A percentile compares a stretch with the other conserved stretches of the same genome.
Evolutionary conservation across 92 coral and sea anemone genomes (phyloP).

Genomic region (Montipora capitata): DNA sequence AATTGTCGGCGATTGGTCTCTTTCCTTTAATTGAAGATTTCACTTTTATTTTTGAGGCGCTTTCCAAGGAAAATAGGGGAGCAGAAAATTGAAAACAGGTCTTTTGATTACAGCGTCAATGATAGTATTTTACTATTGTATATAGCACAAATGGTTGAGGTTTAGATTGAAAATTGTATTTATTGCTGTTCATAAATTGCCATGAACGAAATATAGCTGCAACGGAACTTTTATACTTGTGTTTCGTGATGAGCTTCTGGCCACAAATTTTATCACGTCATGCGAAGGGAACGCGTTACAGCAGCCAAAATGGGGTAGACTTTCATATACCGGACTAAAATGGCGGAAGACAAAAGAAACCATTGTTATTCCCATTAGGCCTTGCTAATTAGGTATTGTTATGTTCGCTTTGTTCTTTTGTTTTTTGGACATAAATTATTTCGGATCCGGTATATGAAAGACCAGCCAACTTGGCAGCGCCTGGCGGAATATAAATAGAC

Average conservation of each 20-base stretch:
- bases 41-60: background rate
- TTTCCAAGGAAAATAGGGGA: background rate
- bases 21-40: background rate
- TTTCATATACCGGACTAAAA: too few species aligned
- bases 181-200: slow-evolving; percentile 31
- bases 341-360: too few species aligned
- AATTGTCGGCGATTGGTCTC: background rate
- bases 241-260: background rate
- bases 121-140: slow-evolving; percentile 30
- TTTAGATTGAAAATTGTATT: slow-evolving; percentile 10
- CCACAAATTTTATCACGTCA: too few species aligned
- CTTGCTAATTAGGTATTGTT: too few species aligned
- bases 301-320: too few species aligned
- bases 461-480: too few species aligned
- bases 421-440: too few species aligned
- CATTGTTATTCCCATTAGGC: too few species aligned
- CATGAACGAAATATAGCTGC: slow-evolving; percentile 19
- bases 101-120: background rate
- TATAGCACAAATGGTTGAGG: background rate
- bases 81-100: background rate
- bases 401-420: too few species aligned
- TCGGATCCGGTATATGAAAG: too few species aligned
- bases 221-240: slow-evolving; percentile 2
- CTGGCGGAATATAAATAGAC: too few species aligned
- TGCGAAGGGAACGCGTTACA: too few species aligned